These are phyloP conservation scores for Brachionus asplanchnoidis DNA, from an alignment of 1,140 invertebrate genomes.

Conservation along the genomic window DNA sequence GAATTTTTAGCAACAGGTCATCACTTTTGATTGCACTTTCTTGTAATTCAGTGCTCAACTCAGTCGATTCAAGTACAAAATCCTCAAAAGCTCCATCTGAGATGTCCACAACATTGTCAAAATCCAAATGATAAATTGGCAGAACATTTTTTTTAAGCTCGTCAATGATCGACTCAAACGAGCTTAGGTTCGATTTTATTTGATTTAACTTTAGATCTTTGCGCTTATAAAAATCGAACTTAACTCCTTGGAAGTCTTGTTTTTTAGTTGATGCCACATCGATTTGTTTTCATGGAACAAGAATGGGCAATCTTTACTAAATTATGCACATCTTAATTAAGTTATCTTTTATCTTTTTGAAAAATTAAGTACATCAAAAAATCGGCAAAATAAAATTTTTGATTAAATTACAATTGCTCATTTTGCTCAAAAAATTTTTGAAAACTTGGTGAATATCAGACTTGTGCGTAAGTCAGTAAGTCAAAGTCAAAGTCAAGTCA, in stretches of 20 bases:
- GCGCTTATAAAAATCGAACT: background rate
- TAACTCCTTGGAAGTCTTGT: background rate
- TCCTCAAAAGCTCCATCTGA: slow-evolving; percentile 24
- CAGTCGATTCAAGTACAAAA: background rate
- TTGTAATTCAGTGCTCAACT: background rate
- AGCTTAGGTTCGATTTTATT: background rate
- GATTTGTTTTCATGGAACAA: too few relatives aligned
- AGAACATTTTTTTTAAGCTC: slow-evolving; percentile 16
- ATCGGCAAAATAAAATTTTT: too few relatives aligned
- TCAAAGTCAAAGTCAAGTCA: too few relatives aligned
- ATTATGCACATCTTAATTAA: too few relatives aligned
- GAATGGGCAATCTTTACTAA: too few relatives aligned
- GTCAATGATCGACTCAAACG: background rate
- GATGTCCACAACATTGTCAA: slow-evolving; percentile 26
- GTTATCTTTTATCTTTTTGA: too few relatives aligned
- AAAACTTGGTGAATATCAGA: too few relatives aligned
- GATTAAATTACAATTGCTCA: too few relatives aligned
- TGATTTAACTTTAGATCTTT: background rate
- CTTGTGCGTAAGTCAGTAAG: too few relatives aligned
- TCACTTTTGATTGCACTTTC: background rate
- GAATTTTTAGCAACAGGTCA: slow-evolving; percentile 27
- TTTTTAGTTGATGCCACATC: too few relatives aligned
- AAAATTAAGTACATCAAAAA: too few relatives aligned
- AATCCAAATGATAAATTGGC: slow-evolving; percentile 36
- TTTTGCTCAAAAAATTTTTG: too few relatives aligned